A percentile compares a stretch with the other conserved stretches of the same genome.
Conservation (phyloP, 2,797 vertebrate species). For the Micromesistius poutassou region DNA sequence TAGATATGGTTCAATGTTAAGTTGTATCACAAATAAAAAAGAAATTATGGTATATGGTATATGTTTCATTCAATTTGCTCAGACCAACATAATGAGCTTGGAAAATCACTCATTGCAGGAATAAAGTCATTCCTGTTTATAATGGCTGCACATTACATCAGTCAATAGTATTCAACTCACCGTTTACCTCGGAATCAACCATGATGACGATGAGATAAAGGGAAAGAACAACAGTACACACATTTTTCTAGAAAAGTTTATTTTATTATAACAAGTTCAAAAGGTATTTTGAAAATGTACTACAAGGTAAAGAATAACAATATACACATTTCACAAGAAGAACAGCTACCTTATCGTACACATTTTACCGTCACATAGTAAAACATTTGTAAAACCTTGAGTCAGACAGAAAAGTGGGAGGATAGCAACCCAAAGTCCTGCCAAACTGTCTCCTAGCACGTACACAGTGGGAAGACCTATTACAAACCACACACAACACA, state of each 20-base stretch:
- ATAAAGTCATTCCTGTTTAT: not conserved
- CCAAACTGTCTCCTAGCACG: conserved; percentile 38
- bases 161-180: not conserved
- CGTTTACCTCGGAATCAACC: not conserved
- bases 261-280: not conserved
- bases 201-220: not conserved
- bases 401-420: not conserved
- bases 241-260: not conserved
- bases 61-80: not conserved
- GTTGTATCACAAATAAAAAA: not conserved
- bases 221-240: not conserved
- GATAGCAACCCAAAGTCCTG: not conserved
- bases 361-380: too few relatives aligned
- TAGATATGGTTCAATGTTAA: not conserved
- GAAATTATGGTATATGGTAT: not conserved
- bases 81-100: not conserved
- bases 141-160: not conserved
- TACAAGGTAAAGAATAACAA: not conserved
- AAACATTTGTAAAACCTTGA: not conserved
- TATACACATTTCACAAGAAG: not conserved
- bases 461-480: conserved; percentile 58
- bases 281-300: not conserved
- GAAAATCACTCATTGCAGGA: not conserved
- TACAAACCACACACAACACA: conserved; percentile 54
- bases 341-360: not conserved